These are phyloP conservation scores for Phacellophora camtschatica DNA, from an alignment of 30 jellyfish, hydroid and myxozoan species.

Conservation along the genomic window DNA sequence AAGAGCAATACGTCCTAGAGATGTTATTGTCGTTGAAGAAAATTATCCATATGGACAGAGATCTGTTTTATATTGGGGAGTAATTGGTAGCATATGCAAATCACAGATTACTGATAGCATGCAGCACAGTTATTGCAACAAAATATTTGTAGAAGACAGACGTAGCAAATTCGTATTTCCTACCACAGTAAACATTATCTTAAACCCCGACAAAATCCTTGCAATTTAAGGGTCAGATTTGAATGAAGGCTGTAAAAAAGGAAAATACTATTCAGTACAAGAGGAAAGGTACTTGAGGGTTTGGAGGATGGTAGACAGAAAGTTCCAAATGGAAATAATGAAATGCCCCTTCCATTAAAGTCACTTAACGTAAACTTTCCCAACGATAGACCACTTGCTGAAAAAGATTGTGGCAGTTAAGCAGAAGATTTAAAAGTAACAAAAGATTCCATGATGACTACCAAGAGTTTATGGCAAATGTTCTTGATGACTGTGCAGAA, in stretches of 20 bases:
- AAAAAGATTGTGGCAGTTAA: slow-evolving; percentile 21
- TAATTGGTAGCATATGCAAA: slow-evolving; percentile 4
- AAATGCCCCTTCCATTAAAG: slow-evolving; percentile 19
- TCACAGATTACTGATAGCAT: not conserved
- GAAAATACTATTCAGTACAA: slow-evolving; percentile 13
- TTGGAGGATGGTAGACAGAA: not conserved
- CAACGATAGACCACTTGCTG: slow-evolving; percentile 29
- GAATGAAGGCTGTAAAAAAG: not conserved
- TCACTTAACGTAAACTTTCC: not conserved
- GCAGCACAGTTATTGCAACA: slow-evolving; percentile 22
- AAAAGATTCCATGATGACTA: slow-evolving; percentile 19
- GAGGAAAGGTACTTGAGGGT: slow-evolving; percentile 11
- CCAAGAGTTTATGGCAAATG: slow-evolving; percentile 8
- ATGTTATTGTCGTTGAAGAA: not conserved
- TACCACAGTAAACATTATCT: slow-evolving; percentile 14
- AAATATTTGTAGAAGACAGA: slow-evolving; percentile 20
- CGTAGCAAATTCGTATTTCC: slow-evolving; percentile 25
- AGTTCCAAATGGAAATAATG: slow-evolving; percentile 1
- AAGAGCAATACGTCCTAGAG: not conserved
- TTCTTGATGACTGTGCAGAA: not conserved
- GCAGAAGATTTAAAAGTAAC: slow-evolving; percentile 15
- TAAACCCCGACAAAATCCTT: slow-evolving; percentile 11
- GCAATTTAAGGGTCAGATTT: slow-evolving; percentile 25
- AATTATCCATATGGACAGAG: not conserved
- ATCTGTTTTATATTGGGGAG: not conserved